Evolutionary conservation across 1,140 invertebrate species (phyloP), one percentile per base, ranked within the genome.

Genomic region (Eumaeus atala): DNA sequence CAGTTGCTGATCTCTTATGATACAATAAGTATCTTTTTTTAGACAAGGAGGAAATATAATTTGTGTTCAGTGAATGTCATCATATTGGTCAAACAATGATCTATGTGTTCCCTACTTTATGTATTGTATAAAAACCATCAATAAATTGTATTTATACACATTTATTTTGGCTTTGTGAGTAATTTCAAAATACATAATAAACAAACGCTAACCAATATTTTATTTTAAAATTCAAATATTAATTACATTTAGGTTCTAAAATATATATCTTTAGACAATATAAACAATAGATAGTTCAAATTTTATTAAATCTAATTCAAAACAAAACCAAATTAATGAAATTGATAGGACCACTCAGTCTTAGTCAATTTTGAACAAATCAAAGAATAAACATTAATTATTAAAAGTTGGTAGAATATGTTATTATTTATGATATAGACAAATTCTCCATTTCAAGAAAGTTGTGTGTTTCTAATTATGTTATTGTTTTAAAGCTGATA

Each of bases 91-190:
- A 12, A 57, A 61, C 51, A 51, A 70, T 67, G 69, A 85, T 83
- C 71, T 84, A 28, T 83, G 65, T 83, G 71, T 84, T 72, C 77
- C 73, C 72, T 71, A 69, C 14, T 82, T 77, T 75, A 76, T 56
- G 61, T 77, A 72, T 82, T 83, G 81, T 86, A 86, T 84, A 83
- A 80, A 80, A 72, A 71, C 82, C 79, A 76, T 80, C 70, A 74
- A 62, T 74, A 72, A 77, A 83, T 74, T 84, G 83, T 86, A 84
- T 86, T 83, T 86, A 86, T 86, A 77, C 82, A 82, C 74, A 76
- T 82, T 86, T 82, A 67, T 78, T 86, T 86, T 84, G 81, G 83
- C 81, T 84, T 86, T 84, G 80, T 86, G 79, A 83, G 76, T 65
- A 75, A 79, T 69, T 79, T 84, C 74, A 73, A 80, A 86, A 84